Evolutionary conservation across 2,888 invertebrate species (phyloP).

Genomic region (Mystacides longicornis): DNA sequence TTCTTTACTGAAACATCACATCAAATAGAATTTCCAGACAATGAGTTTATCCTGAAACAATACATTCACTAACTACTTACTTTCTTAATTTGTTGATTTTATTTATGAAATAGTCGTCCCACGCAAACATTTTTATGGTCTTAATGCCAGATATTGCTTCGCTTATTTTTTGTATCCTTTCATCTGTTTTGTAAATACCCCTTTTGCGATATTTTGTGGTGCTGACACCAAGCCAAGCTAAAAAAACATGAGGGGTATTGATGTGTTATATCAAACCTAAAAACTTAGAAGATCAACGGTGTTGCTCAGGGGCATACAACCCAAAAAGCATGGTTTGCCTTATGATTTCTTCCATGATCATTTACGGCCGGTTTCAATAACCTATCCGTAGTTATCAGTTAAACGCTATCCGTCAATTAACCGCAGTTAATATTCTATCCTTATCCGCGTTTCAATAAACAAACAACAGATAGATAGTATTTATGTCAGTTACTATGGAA

Average conservation of each 20-base stretch:
- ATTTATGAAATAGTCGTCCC: constrained; percentile 70
- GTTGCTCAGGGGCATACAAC: too few species aligned
- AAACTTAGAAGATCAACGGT: too few species aligned
- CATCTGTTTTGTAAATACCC: constrained; percentile 63
- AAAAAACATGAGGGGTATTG: constrained; percentile 4
- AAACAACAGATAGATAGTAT: too few species aligned
- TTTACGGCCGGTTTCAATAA: too few species aligned
- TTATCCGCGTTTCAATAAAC: too few species aligned
- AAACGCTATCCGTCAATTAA: too few species aligned
- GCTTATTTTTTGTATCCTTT: constrained; percentile 69
- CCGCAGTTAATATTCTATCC: too few species aligned
- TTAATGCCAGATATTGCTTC: constrained; percentile 72
- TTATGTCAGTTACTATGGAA: too few species aligned
- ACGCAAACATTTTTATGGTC: constrained; percentile 82
- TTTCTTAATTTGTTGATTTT: constrained; percentile 58
- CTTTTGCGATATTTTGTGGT: constrained; percentile 27
- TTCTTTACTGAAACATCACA: constrained; percentile 35
- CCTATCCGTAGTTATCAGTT: too few species aligned
- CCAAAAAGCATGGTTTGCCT: too few species aligned
- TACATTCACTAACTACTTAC: constrained; percentile 34
- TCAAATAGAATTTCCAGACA: background rate
- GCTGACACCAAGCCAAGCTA: constrained; percentile 18
- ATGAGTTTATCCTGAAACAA: background rate
- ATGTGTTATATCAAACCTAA: too few species aligned
- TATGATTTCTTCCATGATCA: too few species aligned